A percentile compares a stretch with the other conserved stretches of the same genome.
Conservation (phyloP, 1,140 invertebrate species). For the Drosophila ohnishii region DNA sequence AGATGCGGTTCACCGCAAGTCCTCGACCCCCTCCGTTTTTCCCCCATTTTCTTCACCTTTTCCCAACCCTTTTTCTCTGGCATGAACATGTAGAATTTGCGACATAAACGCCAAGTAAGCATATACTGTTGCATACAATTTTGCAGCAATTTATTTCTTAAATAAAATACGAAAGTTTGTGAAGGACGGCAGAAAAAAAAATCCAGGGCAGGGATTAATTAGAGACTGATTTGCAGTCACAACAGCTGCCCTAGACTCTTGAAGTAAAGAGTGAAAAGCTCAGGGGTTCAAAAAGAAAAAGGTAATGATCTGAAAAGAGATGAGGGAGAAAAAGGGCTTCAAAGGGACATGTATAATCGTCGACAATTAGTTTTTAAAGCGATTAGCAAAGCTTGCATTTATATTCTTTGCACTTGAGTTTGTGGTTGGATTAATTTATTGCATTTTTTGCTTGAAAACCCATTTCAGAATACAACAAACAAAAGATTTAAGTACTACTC, state of each 20-base stretch:
- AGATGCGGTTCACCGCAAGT: slow-evolving; percentile 49
- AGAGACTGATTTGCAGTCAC: slow-evolving; percentile 44
- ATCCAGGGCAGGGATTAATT: slow-evolving; percentile 25
- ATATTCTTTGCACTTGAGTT: not conserved
- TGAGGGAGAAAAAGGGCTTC: not conserved
- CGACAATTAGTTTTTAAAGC: not conserved
- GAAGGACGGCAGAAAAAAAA: not conserved
- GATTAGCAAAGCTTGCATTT: not conserved
- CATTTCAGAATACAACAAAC: not conserved
- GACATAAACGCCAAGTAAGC: slow-evolving; percentile 74
- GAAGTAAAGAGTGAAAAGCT: not conserved
- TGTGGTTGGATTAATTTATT: no score
- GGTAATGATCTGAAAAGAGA: not conserved
- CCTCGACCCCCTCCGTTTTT: not conserved
- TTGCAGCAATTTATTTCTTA: slow-evolving; percentile 43
- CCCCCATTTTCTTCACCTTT: not conserved
- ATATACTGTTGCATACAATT: slow-evolving; percentile 64
- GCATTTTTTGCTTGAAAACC: not conserved
- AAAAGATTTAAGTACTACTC: not conserved
- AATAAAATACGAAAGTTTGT: slow-evolving; percentile 16
- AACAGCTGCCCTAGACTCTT: slow-evolving; percentile 15
- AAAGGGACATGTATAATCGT: not conserved
- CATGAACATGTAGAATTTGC: slow-evolving; percentile 73
- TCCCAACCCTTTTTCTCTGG: not conserved
- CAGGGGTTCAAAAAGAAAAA: not conserved